Conservation (phyloP, 37 sponge, comb jelly and placozoan species). For the Aplysina aerophoba region DNA sequence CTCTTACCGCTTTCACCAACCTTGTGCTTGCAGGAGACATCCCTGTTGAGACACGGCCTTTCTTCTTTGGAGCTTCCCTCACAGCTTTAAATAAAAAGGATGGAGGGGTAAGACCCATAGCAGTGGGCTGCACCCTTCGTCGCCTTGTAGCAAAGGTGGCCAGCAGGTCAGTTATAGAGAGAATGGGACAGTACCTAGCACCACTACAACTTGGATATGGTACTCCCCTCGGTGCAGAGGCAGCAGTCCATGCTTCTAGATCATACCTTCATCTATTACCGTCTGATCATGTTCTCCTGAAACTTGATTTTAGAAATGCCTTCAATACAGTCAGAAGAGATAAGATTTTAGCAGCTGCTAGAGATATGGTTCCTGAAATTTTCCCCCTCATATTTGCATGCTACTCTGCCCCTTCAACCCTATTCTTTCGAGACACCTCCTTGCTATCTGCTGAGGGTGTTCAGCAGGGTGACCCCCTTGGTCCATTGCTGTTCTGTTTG, state of each 20-base stretch:
- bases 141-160: conserved; percentile 49
- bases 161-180: neutral
- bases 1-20: conserved; percentile 33
- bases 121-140: conserved; percentile 48
- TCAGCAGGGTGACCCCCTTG: conserved; percentile 25
- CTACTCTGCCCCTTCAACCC: neutral
- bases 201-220: conserved; percentile 26
- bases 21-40: conserved; percentile 27
- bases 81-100: conserved; percentile 42
- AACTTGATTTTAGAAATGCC: conserved; percentile 30
- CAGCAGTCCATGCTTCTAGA: conserved; percentile 14
- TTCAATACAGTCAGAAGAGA: conserved; percentile 19
- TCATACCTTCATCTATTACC: neutral
- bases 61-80: conserved; percentile 55
- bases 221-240: neutral
- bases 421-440: neutral
- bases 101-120: conserved; percentile 55
- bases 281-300: neutral
- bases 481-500: conserved; percentile 21
- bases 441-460: conserved; percentile 3
- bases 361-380: conserved; percentile 9
- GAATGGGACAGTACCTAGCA: conserved; percentile 12
- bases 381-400: neutral
- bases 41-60: conserved; percentile 32
- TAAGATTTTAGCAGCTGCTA: conserved; percentile 3